These are phyloP conservation scores for Rousettus madagascariensis DNA, from an alignment of 2,797 vertebrate genomes.

Conservation along the genomic window DNA sequence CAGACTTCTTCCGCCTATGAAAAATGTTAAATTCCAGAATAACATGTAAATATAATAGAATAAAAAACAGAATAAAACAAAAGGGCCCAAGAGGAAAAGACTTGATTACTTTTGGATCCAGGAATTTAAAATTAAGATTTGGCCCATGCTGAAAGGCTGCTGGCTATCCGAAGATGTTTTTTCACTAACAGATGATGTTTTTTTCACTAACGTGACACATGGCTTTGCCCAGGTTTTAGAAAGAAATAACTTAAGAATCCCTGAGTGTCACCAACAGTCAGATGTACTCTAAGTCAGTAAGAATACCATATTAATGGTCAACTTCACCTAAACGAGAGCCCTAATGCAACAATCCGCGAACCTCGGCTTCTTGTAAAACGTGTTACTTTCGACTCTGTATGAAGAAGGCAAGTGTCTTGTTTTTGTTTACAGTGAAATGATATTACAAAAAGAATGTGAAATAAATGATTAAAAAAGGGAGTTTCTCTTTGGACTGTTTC, in stretches of 20 bases:
- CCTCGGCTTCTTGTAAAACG: neutral
- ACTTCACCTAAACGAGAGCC: neutral
- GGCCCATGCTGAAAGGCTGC: neutral
- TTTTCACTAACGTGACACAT: neutral
- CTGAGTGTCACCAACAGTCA: neutral
- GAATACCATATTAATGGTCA: neutral
- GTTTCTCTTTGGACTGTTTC: neutral
- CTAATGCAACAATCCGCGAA: neutral
- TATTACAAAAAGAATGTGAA: neutral
- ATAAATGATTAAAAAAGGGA: neutral
- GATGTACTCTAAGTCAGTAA: neutral
- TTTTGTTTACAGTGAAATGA: slow-evolving; percentile 30
- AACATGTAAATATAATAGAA: neutral
- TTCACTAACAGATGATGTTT: neutral
- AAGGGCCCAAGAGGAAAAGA: neutral
- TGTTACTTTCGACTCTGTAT: neutral
- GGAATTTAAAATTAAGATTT: neutral
- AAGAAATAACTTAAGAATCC: neutral
- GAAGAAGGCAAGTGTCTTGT: neutral
- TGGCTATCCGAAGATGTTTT: neutral
- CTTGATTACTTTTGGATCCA: neutral
- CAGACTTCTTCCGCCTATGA: neutral
- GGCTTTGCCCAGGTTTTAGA: neutral
- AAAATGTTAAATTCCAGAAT: neutral
- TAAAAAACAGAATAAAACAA: neutral